These are phyloP conservation scores for Maconellicoccus hirsutus DNA, from an alignment of 1,140 invertebrate species.

Conservation along the genomic window DNA sequence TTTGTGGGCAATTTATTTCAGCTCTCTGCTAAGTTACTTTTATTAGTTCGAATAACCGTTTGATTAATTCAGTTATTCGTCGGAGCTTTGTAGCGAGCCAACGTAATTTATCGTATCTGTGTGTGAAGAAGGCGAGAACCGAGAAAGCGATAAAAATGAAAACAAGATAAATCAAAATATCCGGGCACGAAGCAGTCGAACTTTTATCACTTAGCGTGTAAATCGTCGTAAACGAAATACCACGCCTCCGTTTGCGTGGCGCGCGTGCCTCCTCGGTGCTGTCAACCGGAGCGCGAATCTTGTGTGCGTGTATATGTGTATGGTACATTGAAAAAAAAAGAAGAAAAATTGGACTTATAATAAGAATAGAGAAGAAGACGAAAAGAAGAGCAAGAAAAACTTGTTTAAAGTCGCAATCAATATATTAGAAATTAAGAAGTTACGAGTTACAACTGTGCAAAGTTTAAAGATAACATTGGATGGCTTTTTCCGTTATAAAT, in stretches of 20 bases:
- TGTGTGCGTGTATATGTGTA: no score
- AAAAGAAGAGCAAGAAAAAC: background rate
- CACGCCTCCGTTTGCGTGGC: background rate
- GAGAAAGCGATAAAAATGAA: background rate
- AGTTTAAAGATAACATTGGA: background rate
- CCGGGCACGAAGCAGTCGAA: background rate
- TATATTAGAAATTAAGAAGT: slow-evolving; percentile 6
- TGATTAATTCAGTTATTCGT: background rate
- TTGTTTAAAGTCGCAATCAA: background rate
- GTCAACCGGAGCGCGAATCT: no score
- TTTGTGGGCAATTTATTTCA: no score
- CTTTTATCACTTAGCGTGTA: background rate
- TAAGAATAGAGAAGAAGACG: background rate
- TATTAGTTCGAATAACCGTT: background rate
- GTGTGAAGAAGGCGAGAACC: no score
- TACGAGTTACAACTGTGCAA: background rate
- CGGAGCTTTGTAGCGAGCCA: background rate
- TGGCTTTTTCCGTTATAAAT: slow-evolving; percentile 5
- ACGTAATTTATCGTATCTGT: no score
- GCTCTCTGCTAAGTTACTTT: no score
- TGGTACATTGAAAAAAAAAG: background rate
- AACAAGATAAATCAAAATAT: background rate
- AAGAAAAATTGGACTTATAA: background rate
- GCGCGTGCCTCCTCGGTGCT: no score
- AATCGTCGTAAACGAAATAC: background rate